A percentile compares a stretch with the other conserved stretches of the same genome.
These are phyloP conservation scores for Apogon talboti DNA, from an alignment of 2,797 vertebrate genomes.

Conservation along the genomic window DNA sequence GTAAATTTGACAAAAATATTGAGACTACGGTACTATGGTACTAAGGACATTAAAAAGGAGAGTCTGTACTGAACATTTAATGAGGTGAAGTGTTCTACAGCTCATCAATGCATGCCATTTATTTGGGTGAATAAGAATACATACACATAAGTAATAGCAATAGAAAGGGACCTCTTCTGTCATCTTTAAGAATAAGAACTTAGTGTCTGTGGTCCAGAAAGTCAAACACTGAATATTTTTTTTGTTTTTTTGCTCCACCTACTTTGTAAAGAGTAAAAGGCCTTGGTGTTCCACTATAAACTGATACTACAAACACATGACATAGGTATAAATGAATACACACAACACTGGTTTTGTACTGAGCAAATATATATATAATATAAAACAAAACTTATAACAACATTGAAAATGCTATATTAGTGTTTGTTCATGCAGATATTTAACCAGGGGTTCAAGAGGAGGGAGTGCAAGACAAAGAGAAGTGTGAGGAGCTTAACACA, in stretches of 20 bases:
- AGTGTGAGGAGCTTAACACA: constrained; percentile 18
- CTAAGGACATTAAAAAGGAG: too few species aligned
- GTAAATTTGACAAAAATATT: too few species aligned
- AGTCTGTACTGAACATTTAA: too few species aligned
- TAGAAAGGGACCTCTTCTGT: background rate
- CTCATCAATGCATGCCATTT: too few species aligned
- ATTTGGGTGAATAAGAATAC: too few species aligned
- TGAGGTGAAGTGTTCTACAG: too few species aligned
- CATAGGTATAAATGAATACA: constrained; percentile 6
- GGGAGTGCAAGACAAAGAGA: constrained; percentile 1
- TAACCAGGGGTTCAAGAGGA: constrained; percentile 4
- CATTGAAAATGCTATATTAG: background rate
- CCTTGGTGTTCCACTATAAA: constrained; percentile 23
- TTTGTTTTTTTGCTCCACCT: constrained; percentile 19
- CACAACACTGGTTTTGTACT: constrained; percentile 8
- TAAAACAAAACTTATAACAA: constrained; percentile 3
- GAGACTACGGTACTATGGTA: too few species aligned
- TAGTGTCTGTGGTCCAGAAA: constrained; percentile 5
- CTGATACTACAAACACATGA: constrained; percentile 21
- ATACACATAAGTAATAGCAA: background rate
- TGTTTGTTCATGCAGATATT: background rate
- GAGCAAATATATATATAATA: constrained; percentile 2
- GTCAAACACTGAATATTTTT: background rate
- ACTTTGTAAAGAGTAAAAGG: constrained; percentile 26
- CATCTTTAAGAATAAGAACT: constrained; percentile 9